A percentile compares a stretch with the other conserved stretches of the same genome.
Conservation (phyloP, 2,888 invertebrate genomes). For the Meliscaeva auricollis region DNA sequence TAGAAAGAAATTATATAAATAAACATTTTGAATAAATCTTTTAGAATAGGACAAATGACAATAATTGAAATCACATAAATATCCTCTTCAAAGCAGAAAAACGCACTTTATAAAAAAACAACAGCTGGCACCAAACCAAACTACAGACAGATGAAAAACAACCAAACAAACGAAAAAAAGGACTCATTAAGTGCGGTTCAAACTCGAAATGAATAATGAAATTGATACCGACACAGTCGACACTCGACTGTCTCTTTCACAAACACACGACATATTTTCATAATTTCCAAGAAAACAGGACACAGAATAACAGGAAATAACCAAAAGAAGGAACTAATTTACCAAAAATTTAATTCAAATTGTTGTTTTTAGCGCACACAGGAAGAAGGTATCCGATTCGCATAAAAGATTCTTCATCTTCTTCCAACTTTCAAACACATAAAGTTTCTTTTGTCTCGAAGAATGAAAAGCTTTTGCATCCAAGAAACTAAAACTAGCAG, state of each 20-base stretch:
- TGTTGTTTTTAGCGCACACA: background rate
- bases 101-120: constrained; percentile 48
- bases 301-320: constrained; percentile 12
- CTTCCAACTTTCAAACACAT: background rate
- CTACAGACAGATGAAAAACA: background rate
- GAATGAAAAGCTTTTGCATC: constrained; percentile 11
- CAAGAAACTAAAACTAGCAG: background rate
- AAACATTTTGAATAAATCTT: constrained; percentile 5
- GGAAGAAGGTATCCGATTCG: constrained; percentile 22
- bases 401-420: constrained; percentile 23
- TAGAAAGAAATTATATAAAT: constrained; percentile 32
- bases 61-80: constrained; percentile 22
- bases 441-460: constrained; percentile 44
- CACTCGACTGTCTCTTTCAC: background rate
- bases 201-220: constrained; percentile 65
- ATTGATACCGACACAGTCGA: no score
- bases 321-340: constrained; percentile 69
- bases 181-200: constrained; percentile 28
- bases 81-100: background rate
- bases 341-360: constrained; percentile 65
- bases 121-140: constrained; percentile 61
- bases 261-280: constrained; percentile 42
- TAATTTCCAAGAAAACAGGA: constrained; percentile 52
- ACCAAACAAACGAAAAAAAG: background rate
- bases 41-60: constrained; percentile 13